Evolutionary conservation across 2,113 vertebrate genomes (phyloP).

Genomic region (Alosa alosa): DNA sequence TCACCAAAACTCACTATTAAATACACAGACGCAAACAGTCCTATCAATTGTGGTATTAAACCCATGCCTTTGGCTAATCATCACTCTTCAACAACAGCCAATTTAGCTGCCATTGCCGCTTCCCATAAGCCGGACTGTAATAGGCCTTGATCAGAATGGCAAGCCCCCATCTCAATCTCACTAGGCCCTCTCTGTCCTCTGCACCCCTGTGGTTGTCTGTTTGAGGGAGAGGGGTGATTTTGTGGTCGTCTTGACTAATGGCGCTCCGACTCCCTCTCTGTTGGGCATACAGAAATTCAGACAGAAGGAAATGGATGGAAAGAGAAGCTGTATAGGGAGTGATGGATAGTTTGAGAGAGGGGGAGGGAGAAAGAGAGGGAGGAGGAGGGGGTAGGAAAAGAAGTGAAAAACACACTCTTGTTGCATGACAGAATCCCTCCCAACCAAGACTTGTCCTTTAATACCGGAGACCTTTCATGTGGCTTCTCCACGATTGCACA

Average conservation of each 20-base stretch:
- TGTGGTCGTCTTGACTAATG: conserved; percentile 64
- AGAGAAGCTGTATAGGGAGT: background rate
- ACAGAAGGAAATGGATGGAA: conserved; percentile 39
- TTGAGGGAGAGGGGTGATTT: conserved; percentile 57
- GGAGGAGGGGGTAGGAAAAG: conserved; percentile 38
- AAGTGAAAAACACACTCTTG: conserved; percentile 75
- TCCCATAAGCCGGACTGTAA: background rate
- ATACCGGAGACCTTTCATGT: conserved; percentile 76
- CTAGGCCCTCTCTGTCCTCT: conserved; percentile 69
- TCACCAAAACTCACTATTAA: background rate
- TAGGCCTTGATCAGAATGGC: conserved; percentile 23
- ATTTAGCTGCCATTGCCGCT: background rate
- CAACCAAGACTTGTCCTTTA: conserved; percentile 82
- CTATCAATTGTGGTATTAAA: background rate
- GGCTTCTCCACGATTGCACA: conserved; percentile 76
- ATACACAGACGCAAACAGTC: background rate
- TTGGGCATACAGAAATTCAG: background rate
- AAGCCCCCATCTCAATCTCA: conserved; percentile 59
- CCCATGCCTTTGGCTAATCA: background rate
- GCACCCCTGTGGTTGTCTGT: conserved; percentile 35
- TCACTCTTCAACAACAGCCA: background rate
- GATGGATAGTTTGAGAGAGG: background rate
- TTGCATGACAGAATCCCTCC: conserved; percentile 80
- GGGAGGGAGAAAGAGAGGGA: conserved; percentile 52
- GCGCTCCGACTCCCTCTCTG: conserved; percentile 51